Conservation (phyloP, 2,888 invertebrate genomes). For the Drosophila fulvimacula region DNA sequence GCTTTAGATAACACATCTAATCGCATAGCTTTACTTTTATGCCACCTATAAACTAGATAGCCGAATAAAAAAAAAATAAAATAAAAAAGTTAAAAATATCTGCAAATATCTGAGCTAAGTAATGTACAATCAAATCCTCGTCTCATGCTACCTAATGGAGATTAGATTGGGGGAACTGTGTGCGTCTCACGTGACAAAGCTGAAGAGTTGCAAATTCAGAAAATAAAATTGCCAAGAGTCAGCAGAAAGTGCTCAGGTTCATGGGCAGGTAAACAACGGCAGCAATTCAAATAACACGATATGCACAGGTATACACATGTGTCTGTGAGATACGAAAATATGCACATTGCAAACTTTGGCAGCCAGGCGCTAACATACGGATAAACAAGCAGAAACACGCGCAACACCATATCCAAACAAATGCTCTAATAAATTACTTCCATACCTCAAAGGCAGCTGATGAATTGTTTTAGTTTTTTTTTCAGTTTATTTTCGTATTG, state of each 20-base stretch:
- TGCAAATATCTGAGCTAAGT: background rate
- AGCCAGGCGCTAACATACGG: slow-evolving; percentile 34
- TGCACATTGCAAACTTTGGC: slow-evolving; percentile 34
- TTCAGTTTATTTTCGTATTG: slow-evolving; percentile 13
- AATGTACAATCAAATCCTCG: background rate
- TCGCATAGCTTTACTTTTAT: background rate
- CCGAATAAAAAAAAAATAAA: too few relatives aligned
- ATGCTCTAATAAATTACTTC: slow-evolving; percentile 29
- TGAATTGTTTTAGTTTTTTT: slow-evolving; percentile 20
- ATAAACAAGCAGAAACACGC: slow-evolving; percentile 37
- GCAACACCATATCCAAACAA: slow-evolving; percentile 29
- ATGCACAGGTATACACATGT: slow-evolving; percentile 13
- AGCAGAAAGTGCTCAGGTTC: slow-evolving; percentile 58
- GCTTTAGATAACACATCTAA: slow-evolving; percentile 12
- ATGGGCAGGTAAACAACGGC: slow-evolving; percentile 60
- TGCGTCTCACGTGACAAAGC: slow-evolving; percentile 23
- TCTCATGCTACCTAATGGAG: background rate
- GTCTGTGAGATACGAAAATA: slow-evolving; percentile 30
- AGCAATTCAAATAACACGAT: slow-evolving; percentile 25
- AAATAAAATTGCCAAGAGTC: background rate
- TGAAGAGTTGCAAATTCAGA: background rate
- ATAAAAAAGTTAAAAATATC: slow-evolving; percentile 11
- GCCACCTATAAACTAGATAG: slow-evolving; percentile 13
- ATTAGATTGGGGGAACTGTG: slow-evolving; percentile 21
- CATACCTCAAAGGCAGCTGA: slow-evolving; percentile 39